Percentiles rank a stretch among this genome's conserved stretches.
phyloP scores from a whole-genome alignment of 2,113 vertebrate species.

The Chaetops frenatus region DNA sequence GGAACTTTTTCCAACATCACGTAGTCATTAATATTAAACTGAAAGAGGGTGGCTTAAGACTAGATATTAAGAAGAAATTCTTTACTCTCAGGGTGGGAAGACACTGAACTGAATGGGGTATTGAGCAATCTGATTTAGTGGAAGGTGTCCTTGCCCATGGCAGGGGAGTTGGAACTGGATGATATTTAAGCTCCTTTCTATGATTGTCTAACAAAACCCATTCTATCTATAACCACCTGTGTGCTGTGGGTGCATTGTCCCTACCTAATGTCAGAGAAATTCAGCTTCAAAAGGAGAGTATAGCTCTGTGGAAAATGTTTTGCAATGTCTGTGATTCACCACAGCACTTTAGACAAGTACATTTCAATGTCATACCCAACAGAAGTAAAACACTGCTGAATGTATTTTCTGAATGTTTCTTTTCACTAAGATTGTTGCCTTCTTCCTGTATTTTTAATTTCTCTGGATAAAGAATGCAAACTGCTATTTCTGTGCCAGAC shows the following conservation, averaged over 20 bases:
- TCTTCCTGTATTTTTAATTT: neutral
- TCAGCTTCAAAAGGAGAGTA: neutral
- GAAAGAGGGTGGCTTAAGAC: neutral
- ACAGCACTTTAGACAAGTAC: neutral
- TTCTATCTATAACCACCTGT: neutral
- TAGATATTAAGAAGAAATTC: neutral
- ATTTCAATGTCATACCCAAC: neutral
- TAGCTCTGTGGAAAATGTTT: accelerated
- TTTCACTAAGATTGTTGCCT: neutral
- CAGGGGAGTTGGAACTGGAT: neutral
- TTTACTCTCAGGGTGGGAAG: neutral
- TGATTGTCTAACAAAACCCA: neutral
- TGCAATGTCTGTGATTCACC: neutral
- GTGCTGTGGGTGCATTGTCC: neutral
- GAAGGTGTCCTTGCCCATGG: neutral
- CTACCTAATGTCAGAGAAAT: neutral
- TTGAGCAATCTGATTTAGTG: neutral
- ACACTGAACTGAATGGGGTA: too few species aligned
- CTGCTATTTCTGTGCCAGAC: neutral
- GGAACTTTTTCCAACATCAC: neutral
- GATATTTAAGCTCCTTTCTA: neutral
- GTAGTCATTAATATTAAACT: neutral
- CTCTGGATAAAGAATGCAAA: neutral
- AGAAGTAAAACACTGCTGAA: neutral
- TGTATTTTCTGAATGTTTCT: neutral